Percentiles rank a stretch among this genome's conserved stretches.
phyloP scores from a whole-genome alignment of 1,140 invertebrate genomes.

The Colletes latitarsis region DNA sequence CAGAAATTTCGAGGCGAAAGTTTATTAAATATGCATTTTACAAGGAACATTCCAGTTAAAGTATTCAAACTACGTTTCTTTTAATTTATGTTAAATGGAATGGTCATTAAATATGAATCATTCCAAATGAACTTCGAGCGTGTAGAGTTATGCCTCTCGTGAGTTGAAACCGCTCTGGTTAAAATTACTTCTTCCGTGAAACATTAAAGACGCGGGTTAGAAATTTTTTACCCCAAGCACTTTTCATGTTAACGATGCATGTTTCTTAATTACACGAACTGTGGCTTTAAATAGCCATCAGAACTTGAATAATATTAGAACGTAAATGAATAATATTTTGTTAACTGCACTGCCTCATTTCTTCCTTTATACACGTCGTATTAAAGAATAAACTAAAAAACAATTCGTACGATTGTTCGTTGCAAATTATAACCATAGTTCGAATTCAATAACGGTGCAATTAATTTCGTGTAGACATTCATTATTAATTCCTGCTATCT shows the following conservation, averaged over 20 bases:
- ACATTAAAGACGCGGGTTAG: not conserved
- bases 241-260: not conserved
- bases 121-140: not conserved
- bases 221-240: not conserved
- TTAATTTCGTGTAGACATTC: too few relatives aligned
- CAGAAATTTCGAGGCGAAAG: not conserved
- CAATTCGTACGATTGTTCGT: too few relatives aligned
- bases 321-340: too few relatives aligned
- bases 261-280: not conserved
- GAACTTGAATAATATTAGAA: too few relatives aligned
- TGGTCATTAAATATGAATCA: conserved; percentile 6
- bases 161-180: not conserved
- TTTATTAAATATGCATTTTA: not conserved
- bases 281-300: not conserved
- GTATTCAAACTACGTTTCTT: not conserved
- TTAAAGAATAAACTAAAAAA: too few relatives aligned
- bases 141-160: not conserved
- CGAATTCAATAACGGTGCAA: too few relatives aligned
- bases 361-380: too few relatives aligned
- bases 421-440: too few relatives aligned
- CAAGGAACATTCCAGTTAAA: not conserved
- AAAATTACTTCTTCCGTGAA: not conserved
- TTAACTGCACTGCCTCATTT: too few relatives aligned
- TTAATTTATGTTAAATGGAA: not conserved
- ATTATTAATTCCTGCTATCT: too few relatives aligned